phyloP scores from a whole-genome alignment of 2,888 invertebrate species.

The Epistrophe eligans region DNA sequence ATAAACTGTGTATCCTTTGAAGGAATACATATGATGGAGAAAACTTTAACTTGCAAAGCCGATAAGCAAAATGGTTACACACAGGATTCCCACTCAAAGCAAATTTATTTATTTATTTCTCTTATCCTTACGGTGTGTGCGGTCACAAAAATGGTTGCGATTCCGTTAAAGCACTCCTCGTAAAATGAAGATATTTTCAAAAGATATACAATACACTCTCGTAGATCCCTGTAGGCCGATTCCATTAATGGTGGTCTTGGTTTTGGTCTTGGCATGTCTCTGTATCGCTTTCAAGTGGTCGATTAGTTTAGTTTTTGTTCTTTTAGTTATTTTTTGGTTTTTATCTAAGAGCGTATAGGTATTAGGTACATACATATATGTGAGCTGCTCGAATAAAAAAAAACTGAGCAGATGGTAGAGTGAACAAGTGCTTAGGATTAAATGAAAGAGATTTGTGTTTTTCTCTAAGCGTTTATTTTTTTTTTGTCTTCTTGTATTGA shows the following conservation, averaged over 20 bases:
- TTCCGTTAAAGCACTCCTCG: constrained; percentile 64
- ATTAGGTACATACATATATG: neutral
- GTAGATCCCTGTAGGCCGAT: constrained; percentile 65
- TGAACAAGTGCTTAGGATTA: constrained; percentile 59
- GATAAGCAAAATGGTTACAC: constrained; percentile 64
- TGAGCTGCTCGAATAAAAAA: constrained; percentile 22
- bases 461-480: neutral
- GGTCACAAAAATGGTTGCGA: constrained; percentile 67
- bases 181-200: constrained; percentile 70
- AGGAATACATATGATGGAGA: constrained; percentile 12
- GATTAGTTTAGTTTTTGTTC: constrained; percentile 69
- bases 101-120: constrained; percentile 58
- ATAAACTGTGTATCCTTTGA: neutral
- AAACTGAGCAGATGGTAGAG: constrained; percentile 16
- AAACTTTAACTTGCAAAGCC: constrained; percentile 59
- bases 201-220: constrained; percentile 22
- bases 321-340: constrained; percentile 44
- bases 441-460: constrained; percentile 41
- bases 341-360: constrained; percentile 9
- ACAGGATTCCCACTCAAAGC: constrained; percentile 41
- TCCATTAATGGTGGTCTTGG: constrained; percentile 63
- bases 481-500: neutral
- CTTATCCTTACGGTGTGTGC: constrained; percentile 48
- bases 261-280: constrained; percentile 40
- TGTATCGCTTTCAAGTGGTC: constrained; percentile 72